phyloP scores from a whole-genome alignment of 2,888 invertebrate species.

The Autographa pulchrina region DNA sequence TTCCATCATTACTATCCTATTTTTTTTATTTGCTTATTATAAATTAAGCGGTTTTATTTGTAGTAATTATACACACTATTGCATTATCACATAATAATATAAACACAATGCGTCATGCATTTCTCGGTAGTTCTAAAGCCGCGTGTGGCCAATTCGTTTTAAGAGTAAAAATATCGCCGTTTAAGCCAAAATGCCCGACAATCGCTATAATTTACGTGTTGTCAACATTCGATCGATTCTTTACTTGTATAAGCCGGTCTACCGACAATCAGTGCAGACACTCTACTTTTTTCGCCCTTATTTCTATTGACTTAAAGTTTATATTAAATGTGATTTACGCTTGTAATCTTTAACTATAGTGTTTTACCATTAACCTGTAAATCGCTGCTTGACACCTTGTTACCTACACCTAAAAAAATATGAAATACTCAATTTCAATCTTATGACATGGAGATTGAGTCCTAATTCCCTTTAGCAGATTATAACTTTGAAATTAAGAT shows the following conservation, averaged over 20 bases:
- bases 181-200: slow-evolving; percentile 58
- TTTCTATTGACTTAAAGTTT: slow-evolving; percentile 41
- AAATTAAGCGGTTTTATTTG: too few species aligned
- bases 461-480: slow-evolving; percentile 10
- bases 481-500: neutral
- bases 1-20: too few species aligned
- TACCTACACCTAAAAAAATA: slow-evolving; percentile 34
- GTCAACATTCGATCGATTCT: slow-evolving; percentile 75
- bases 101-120: slow-evolving; percentile 43
- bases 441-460: neutral
- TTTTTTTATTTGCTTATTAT: too few species aligned
- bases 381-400: slow-evolving; percentile 81
- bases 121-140: slow-evolving; percentile 51
- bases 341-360: slow-evolving; percentile 72
- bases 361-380: slow-evolving; percentile 77
- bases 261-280: slow-evolving; percentile 29
- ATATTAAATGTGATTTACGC: slow-evolving; percentile 24
- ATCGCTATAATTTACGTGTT: slow-evolving; percentile 69
- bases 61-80: neutral
- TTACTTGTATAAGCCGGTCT: slow-evolving; percentile 59
- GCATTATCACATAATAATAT: slow-evolving; percentile 19
- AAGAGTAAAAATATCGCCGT: slow-evolving; percentile 60
- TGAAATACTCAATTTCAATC: slow-evolving; percentile 39
- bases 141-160: slow-evolving; percentile 62
- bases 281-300: slow-evolving; percentile 46